Conservation (phyloP, 2,113 vertebrate genomes). For the Potamarius usumacintae region DNA sequence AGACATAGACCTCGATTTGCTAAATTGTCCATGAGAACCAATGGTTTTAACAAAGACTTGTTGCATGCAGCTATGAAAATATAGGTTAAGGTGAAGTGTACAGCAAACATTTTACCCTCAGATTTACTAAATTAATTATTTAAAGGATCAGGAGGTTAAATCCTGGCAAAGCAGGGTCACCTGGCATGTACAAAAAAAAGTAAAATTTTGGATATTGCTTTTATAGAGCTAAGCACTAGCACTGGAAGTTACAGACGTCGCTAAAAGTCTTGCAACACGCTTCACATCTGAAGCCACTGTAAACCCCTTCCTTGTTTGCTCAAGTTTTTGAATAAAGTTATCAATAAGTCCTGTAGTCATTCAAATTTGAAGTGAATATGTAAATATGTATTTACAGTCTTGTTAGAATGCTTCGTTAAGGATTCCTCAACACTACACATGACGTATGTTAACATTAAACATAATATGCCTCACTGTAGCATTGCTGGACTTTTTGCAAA, state of each 20-base stretch:
- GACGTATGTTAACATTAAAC: neutral
- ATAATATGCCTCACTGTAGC: neutral
- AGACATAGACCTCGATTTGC: slow-evolving; percentile 46
- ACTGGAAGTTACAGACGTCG: neutral
- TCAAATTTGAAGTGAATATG: neutral
- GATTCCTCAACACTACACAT: neutral
- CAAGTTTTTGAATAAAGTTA: neutral
- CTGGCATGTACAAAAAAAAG: neutral
- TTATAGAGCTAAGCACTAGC: neutral
- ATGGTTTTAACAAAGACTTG: neutral
- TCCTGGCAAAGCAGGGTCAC: neutral
- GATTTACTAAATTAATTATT: neutral
- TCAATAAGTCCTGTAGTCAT: neutral
- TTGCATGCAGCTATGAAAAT: neutral
- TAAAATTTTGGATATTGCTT: neutral
- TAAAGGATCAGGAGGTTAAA: neutral
- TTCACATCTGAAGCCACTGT: neutral
- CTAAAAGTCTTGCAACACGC: slow-evolving; percentile 13
- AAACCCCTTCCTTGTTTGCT: neutral
- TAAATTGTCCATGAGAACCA: neutral
- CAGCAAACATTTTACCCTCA: neutral
- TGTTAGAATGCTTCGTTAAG: neutral
- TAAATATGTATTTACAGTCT: neutral
- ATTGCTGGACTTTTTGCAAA: neutral
- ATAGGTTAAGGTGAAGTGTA: neutral